phyloP scores from a whole-genome alignment of 2,888 invertebrate species.

The Mamestra brassicae region DNA sequence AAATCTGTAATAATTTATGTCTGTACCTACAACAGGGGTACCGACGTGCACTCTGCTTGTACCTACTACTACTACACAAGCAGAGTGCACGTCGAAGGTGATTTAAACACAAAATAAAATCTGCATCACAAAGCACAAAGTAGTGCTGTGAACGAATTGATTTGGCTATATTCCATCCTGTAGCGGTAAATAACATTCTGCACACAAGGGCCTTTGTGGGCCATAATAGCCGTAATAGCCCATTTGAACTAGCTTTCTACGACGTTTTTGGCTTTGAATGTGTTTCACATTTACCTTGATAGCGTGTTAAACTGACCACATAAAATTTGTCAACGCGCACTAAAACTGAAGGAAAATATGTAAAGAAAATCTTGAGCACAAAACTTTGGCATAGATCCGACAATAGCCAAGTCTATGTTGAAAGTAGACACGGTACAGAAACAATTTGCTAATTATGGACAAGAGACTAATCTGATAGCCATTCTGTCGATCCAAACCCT shows the following conservation, averaged over 20 bases:
- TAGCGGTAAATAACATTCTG: conserved; percentile 34
- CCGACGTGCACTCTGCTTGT: no score
- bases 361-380: background rate
- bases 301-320: conserved; percentile 7
- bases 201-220: conserved; percentile 24
- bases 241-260: conserved; percentile 34
- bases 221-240: conserved; percentile 31
- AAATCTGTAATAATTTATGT: no score
- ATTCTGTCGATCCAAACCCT: conserved; percentile 1
- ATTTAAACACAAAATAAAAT: conserved; percentile 17
- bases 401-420: background rate
- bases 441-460: conserved; percentile 31
- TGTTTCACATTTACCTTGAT: conserved; percentile 28
- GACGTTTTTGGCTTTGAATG: conserved; percentile 35
- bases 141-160: conserved; percentile 11
- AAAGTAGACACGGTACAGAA: background rate
- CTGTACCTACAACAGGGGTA: no score
- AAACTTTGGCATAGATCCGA: background rate
- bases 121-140: conserved; percentile 2
- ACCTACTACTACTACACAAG: no score
- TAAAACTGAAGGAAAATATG: background rate
- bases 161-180: conserved; percentile 49
- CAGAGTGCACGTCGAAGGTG: background rate
- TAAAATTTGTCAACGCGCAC: background rate
- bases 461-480: conserved; percentile 22